Base-by-base conservation (phyloP, 1,140 invertebrate species). In the Ceratosolen fusciceps region DNA sequence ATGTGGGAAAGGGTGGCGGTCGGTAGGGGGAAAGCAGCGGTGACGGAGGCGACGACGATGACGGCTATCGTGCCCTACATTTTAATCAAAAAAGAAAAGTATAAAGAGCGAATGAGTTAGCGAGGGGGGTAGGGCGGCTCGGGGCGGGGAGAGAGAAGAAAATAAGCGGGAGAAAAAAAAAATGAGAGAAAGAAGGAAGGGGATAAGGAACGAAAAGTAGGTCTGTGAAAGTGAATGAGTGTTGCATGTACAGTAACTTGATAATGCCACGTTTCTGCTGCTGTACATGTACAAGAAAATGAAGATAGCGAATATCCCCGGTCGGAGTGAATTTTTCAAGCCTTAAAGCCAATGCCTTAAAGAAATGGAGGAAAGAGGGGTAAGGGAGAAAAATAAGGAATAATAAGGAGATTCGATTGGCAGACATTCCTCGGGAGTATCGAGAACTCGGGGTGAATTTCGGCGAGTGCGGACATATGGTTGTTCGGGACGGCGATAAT, bases 181-280 rank as follows among this genome's bases (percentile, higher is more conserved):
- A 52, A 14, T 16, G 19, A 2, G 19, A 52, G 19, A 19, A 52
- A 52, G 19, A 21, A 52, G 19, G 2, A 21, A 52, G 19, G 2
- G 2, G 49, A 14, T 3, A 39, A 34, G 19, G 34, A 19, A 52
- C 67, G 62, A 68, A 80, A 86, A 86, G 84, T 85, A 86, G 83
- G 85, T 83, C 78, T 82, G 84, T 85, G 84, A 85, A 86, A 86
- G 83, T 83, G 52, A 78, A 62, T 74, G 72, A 62, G 52, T n/a
- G n/a, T n/a, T n/a, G n/a, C 16, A 5, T 37, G 14, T 49, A 81
- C 34, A 79, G 77, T 75, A 78, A 79, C 81, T 58, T 34, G n/a
- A 79, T 65, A 74, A 54, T 79, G 77, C 77, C 83, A 83, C 82
- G 79, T 78, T 72, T 73, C 31, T 56, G 75, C 76, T 68, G 67